phyloP scores from a whole-genome alignment of 2,888 invertebrate species.

The Blomia tropicalis region DNA sequence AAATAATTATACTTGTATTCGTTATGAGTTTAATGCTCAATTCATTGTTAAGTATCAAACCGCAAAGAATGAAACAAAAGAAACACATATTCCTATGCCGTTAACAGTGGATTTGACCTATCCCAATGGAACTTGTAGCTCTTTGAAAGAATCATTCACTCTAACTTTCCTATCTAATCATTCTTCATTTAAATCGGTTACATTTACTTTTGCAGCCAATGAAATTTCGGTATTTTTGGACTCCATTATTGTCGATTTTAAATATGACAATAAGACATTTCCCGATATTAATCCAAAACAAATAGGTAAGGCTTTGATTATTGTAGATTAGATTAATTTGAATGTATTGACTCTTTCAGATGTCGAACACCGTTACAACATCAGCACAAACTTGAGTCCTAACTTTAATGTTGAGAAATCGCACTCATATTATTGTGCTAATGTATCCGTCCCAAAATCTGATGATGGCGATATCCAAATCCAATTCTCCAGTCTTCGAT shows the following conservation, averaged over 20 bases:
- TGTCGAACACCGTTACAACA: neutral
- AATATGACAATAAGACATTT: neutral
- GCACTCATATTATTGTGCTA: constrained; percentile 55
- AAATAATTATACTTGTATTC: constrained; percentile 40
- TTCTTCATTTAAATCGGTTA: too few species aligned
- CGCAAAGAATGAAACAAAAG: constrained; percentile 35
- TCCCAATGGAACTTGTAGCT: neutral
- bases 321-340: too few species aligned
- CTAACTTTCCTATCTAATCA: neutral
- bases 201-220: constrained; percentile 4
- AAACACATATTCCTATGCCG: constrained; percentile 13
- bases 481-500: constrained; percentile 16
- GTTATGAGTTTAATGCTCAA: constrained; percentile 50
- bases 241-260: neutral
- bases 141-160: neutral
- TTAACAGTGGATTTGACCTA: neutral
- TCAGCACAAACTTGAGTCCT: constrained; percentile 18
- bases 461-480: constrained; percentile 27
- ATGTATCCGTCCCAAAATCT: constrained; percentile 45
- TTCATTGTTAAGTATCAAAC: constrained; percentile 41
- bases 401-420: constrained; percentile 45
- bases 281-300: neutral
- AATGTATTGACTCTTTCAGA: too few species aligned
- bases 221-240: neutral
- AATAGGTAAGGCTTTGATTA: neutral